A percentile compares a stretch with the other conserved stretches of the same genome.
phyloP scores from a whole-genome alignment of 2,113 vertebrate species.

The Nyctereutes procyonoides region DNA sequence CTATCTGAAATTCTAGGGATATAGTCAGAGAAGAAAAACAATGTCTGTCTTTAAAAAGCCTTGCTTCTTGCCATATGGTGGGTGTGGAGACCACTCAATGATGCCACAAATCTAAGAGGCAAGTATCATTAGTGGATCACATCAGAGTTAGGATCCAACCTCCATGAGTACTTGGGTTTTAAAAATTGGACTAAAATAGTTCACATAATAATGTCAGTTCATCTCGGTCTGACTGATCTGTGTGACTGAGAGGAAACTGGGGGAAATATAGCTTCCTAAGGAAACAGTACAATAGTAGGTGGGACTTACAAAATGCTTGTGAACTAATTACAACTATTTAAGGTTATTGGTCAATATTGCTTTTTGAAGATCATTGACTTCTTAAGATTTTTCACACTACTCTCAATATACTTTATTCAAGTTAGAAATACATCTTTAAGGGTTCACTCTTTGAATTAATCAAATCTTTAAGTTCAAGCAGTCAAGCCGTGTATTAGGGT shows the following conservation, averaged over 20 bases:
- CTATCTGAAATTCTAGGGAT: neutral
- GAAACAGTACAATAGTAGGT: neutral
- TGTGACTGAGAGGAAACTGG: neutral
- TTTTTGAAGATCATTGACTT: neutral
- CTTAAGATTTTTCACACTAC: neutral
- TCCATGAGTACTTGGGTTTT: neutral
- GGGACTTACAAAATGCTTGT: neutral
- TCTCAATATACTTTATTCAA: neutral
- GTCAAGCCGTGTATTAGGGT: neutral
- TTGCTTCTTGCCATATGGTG: neutral
- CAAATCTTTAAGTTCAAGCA: neutral
- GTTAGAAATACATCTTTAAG: neutral
- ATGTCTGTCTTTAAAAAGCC: neutral
- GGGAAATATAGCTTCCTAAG: neutral
- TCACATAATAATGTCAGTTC: neutral
- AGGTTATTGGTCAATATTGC: neutral
- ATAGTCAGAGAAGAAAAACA: neutral
- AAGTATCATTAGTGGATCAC: neutral
- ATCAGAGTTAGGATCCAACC: neutral
- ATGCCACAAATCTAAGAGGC: neutral
- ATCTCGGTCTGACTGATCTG: slow-evolving; percentile 6
- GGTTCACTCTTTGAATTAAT: neutral
- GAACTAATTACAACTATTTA: neutral
- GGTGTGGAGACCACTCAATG: neutral
- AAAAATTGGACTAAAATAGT: neutral